Evolutionary conservation across 2,888 invertebrate genomes (phyloP), one percentile per base, ranked within the genome.

Genomic region (Hybos culiciformis): DNA sequence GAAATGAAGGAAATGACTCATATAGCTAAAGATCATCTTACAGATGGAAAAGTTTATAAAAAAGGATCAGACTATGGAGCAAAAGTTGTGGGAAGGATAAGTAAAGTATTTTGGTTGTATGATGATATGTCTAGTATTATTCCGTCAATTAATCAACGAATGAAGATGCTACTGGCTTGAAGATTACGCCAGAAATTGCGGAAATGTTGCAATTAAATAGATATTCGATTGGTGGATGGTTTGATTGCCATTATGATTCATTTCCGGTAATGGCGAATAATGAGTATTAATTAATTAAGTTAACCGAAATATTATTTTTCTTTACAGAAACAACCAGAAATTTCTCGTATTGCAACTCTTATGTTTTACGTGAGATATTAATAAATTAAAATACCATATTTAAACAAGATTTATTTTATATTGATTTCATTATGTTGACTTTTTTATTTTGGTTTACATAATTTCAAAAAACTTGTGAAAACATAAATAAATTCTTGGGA

Each of bases 311-410:
- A n/a, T n/a, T n/a, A 18, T 18, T 20, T 32, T 31, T 32, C 14
- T n/a, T n/a, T n/a, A n/a, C n/a, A n/a, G n/a, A n/a, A n/a, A n/a
- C n/a, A n/a, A n/a, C n/a, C n/a, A n/a, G n/a, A n/a, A n/a, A n/a
- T n/a, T n/a, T n/a, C n/a, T n/a, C n/a, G n/a, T n/a, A 60, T 66
- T 29, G 63, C 61, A 8, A 66, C 66, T 1, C 56, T 62, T 1
- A 42, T 66, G 3, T 62, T 66, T 51, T 66, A 65, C 54, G 66
- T 64, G 48, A n/a, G n/a, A n/a, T n/a, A n/a, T n/a, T n/a, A n/a
- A n/a, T n/a, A n/a, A n/a, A n/a, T n/a, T n/a, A n/a, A n/a, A n/a
- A n/a, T n/a, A n/a, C n/a, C n/a, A n/a, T n/a, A n/a, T n/a, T n/a
- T n/a, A n/a, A n/a, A n/a, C n/a, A n/a, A n/a, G n/a, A n/a, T n/a